A percentile compares a stretch with the other conserved stretches of the same genome.
phyloP scores from a whole-genome alignment of 1,140 invertebrate genomes.

The Neodiprion virginianus region DNA sequence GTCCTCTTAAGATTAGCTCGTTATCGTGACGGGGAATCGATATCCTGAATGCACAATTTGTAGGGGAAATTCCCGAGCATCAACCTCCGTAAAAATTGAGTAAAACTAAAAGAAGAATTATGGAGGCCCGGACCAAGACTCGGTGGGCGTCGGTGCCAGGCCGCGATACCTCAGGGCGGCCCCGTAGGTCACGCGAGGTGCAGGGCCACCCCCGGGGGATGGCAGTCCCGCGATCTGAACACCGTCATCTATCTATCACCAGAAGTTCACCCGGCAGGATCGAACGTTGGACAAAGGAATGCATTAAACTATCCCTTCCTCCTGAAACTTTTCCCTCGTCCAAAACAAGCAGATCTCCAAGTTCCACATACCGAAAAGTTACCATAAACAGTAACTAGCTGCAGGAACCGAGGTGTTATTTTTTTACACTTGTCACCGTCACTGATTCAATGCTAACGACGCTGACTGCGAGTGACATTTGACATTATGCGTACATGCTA shows the following conservation, averaged over 20 bases:
- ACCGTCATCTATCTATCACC: constrained; percentile 11
- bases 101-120: constrained; percentile 44
- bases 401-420: neutral
- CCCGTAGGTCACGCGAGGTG: constrained; percentile 27
- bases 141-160: constrained; percentile 49
- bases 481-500: neutral
- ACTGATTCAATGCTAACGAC: too few relatives aligned
- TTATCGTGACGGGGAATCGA: constrained; percentile 4
- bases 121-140: constrained; percentile 34
- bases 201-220: constrained; percentile 13
- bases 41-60: neutral
- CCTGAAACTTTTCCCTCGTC: too few relatives aligned
- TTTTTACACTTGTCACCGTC: neutral
- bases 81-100: constrained; percentile 15
- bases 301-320: neutral
- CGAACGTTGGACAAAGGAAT: neutral
- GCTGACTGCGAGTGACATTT: neutral
- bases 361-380: too few relatives aligned
- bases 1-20: neutral
- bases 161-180: constrained; percentile 55
- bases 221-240: constrained; percentile 12
- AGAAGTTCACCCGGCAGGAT: neutral
- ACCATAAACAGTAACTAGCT: neutral
- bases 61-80: constrained; percentile 1
- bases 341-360: too few relatives aligned